Base-by-base conservation (phyloP, 2,888 invertebrate genomes). In the Sylvicola cinctus region DNA sequence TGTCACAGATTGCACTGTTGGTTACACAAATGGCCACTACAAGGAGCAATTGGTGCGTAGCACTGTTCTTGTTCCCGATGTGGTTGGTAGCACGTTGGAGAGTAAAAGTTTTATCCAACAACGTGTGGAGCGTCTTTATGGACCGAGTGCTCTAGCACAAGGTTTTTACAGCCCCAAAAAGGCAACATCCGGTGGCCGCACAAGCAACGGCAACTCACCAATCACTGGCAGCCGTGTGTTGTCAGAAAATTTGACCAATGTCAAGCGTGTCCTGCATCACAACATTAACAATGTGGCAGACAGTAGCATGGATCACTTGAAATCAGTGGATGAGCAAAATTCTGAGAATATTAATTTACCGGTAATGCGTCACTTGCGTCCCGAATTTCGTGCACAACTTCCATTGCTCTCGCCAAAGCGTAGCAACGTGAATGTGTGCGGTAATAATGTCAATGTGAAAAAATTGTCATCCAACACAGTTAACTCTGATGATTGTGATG, bases 41-140 rank as follows among this genome's bases (percentile, higher is more conserved):
- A 25, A 25, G 11, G n/a, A n/a, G n/a, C n/a, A n/a, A n/a, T n/a
- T n/a, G n/a, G n/a, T n/a, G n/a, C n/a, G n/a, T n/a, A n/a, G n/a
- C n/a, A n/a, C n/a, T n/a, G n/a, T n/a, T n/a, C n/a, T n/a, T n/a
- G n/a, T n/a, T n/a, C n/a, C n/a, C n/a, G n/a, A n/a, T n/a, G n/a
- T n/a, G n/a, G n/a, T n/a, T n/a, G n/a, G n/a, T n/a, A 17, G 29
- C 33, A 29, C 25, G 34, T 30, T 31, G 30, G 26, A 33, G 31
- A 8, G 6, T 13, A 73, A 71, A 49, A 76, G 85, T 32, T 83
- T 87, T 47, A 84, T 88, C 29, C 80, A 87, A 49, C 85, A 87
- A 49, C 68, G 85, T 30, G 85, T 88, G 2, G 88, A 88, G 48
- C 65, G 87, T 34, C 59, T 88, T 3, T 88, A 87, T 50, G 88